These are phyloP conservation scores for Tretioscincus oriximinensis DNA, from an alignment of 2,113 vertebrate species.

Conservation along the genomic window DNA sequence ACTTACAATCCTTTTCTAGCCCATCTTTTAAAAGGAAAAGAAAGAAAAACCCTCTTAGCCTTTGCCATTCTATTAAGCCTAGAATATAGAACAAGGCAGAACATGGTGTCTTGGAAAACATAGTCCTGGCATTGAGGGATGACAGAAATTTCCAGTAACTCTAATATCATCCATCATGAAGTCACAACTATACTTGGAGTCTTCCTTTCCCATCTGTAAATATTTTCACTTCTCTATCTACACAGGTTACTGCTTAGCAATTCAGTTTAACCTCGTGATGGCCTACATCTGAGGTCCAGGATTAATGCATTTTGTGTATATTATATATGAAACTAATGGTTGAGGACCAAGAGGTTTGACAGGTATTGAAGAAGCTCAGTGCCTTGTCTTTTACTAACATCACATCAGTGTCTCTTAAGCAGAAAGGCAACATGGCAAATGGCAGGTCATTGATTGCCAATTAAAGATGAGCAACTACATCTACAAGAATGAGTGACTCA, in stretches of 20 bases:
- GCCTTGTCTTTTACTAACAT: background rate
- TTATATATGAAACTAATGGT: background rate
- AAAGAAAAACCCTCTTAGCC: background rate
- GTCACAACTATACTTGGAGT: background rate
- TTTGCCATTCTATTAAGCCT: constrained; percentile 9
- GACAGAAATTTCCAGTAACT: background rate
- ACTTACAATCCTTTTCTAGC: background rate
- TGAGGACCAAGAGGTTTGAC: background rate
- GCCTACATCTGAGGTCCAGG: background rate
- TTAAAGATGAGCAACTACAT: background rate
- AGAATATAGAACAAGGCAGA: background rate
- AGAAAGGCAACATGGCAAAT: background rate
- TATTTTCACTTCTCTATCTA: constrained; percentile 1
- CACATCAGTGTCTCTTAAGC: background rate
- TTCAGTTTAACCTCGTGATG: background rate
- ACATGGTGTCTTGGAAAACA: background rate
- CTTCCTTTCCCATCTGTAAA: constrained; percentile 1
- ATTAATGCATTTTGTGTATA: background rate
- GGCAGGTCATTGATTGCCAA: background rate
- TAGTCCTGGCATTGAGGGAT: background rate
- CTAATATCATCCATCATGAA: background rate
- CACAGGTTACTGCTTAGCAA: constrained; percentile 1
- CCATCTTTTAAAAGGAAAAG: background rate
- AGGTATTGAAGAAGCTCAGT: background rate
- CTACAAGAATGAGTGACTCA: too few species aligned